A percentile compares a stretch with the other conserved stretches of the same genome.
Conservation (phyloP, 1,140 invertebrate genomes). For the Dinoponera quadriceps region DNA sequence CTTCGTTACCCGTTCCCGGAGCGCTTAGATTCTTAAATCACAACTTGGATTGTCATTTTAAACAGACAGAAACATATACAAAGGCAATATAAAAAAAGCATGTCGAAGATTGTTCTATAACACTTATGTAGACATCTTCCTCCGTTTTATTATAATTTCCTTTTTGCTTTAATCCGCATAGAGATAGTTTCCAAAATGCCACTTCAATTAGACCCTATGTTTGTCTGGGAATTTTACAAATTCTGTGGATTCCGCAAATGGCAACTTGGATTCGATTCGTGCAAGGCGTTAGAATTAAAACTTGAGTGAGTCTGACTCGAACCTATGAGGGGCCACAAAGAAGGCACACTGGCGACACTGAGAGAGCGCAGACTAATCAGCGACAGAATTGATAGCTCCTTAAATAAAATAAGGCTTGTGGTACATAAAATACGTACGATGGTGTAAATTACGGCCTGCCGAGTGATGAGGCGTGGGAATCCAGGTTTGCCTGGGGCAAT, state of each 20-base stretch:
- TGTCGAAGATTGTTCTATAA: not conserved
- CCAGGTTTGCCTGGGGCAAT: slow-evolving; percentile 84
- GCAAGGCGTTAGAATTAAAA: slow-evolving; percentile 20
- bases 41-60: no score
- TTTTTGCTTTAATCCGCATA: not conserved
- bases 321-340: slow-evolving; percentile 22
- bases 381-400: slow-evolving; percentile 55
- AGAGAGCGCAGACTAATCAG: slow-evolving; percentile 71
- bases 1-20: no score
- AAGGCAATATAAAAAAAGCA: no score
- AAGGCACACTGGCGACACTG: slow-evolving; percentile 42
- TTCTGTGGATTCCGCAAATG: not conserved
- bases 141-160: not conserved
- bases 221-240: slow-evolving; percentile 1
- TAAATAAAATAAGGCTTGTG: slow-evolving; percentile 60
- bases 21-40: no score
- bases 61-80: no score
- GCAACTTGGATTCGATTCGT: not conserved
- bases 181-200: not conserved
- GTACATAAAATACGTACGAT: slow-evolving; percentile 83
- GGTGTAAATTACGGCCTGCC: slow-evolving; percentile 83
- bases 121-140: not conserved
- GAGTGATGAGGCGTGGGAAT: slow-evolving; percentile 84
- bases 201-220: not conserved
- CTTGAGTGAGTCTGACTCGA: slow-evolving; percentile 5